Conservation (phyloP, 2,797 vertebrate genomes). For the Arnoldichthys spilopterus region DNA sequence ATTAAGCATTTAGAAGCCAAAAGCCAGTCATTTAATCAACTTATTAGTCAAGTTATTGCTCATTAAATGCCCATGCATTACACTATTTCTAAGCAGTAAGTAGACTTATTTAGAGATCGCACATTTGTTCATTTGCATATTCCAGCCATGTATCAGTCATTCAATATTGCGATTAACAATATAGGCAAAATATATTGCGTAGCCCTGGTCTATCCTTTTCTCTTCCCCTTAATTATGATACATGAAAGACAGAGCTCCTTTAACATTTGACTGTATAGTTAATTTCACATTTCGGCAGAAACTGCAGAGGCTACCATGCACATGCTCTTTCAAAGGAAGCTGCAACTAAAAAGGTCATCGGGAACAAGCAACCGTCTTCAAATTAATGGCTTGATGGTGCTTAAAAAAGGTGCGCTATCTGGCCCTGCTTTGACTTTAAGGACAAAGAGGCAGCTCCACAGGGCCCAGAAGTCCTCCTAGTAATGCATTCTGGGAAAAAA, state of each 20-base stretch:
- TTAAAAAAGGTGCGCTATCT: not conserved
- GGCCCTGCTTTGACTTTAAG: not conserved
- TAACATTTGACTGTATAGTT: not conserved
- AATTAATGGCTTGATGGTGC: slow-evolving; percentile 5
- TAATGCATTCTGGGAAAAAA: slow-evolving; percentile 1
- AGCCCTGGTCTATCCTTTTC: too few species aligned
- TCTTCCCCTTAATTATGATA: not conserved
- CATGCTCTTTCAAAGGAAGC: slow-evolving; percentile 5
- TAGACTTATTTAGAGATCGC: too few species aligned
- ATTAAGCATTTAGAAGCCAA: too few species aligned
- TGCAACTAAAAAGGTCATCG: slow-evolving; percentile 8
- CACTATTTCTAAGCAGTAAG: too few species aligned
- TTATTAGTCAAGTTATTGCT: too few species aligned
- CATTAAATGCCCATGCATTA: too few species aligned
- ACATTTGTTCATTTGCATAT: not conserved
- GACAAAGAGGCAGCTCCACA: not conserved
- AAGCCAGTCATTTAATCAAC: too few species aligned
- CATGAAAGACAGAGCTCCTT: slow-evolving; percentile 1
- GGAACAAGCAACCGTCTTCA: not conserved
- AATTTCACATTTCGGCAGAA: not conserved
- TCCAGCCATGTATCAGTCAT: not conserved
- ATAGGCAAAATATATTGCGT: not conserved
- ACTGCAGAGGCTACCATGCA: not conserved
- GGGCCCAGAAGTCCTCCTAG: not conserved
- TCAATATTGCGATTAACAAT: not conserved